phyloP scores from a whole-genome alignment of 1,140 invertebrate species.

The Temnothorax curvispinosus region DNA sequence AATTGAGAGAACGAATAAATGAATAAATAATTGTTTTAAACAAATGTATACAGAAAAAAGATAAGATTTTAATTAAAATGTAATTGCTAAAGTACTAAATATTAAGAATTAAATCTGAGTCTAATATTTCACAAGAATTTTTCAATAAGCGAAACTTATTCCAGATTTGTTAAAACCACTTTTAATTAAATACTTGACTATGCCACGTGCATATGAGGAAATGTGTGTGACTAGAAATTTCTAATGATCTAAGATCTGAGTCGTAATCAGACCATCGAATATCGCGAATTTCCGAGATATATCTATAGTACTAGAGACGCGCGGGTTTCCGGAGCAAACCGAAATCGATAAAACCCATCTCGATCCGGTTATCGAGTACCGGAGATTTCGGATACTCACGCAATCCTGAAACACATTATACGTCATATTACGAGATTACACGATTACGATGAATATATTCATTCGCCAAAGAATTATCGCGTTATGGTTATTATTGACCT shows the following conservation, averaged over 20 bases:
- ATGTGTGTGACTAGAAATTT: background rate
- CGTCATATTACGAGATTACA: slow-evolving; percentile 33
- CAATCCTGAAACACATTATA: slow-evolving; percentile 1
- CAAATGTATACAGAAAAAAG: background rate
- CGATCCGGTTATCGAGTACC: slow-evolving; percentile 36
- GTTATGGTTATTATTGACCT: slow-evolving; percentile 5
- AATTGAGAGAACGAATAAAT: background rate
- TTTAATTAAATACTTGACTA: background rate
- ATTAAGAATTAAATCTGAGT: slow-evolving; percentile 1
- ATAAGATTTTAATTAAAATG: slow-evolving; percentile 12
- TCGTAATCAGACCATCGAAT: slow-evolving; percentile 31
- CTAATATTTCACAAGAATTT: background rate
- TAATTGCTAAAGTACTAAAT: background rate
- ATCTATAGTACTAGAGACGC: slow-evolving; percentile 13
- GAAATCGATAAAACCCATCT: slow-evolving; percentile 56
- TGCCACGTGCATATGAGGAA: background rate
- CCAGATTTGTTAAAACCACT: background rate
- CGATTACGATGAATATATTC: slow-evolving; percentile 18
- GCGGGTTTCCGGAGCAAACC: slow-evolving; percentile 21
- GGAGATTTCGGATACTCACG: slow-evolving; percentile 44
- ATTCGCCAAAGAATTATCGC: slow-evolving; percentile 13
- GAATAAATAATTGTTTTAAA: background rate
- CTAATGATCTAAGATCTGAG: background rate
- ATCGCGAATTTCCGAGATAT: slow-evolving; percentile 34
- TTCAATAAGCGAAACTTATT: background rate